Evolutionary conservation across 2,888 invertebrate genomes (phyloP).

Genomic region (Pseudococcus longispinus): DNA sequence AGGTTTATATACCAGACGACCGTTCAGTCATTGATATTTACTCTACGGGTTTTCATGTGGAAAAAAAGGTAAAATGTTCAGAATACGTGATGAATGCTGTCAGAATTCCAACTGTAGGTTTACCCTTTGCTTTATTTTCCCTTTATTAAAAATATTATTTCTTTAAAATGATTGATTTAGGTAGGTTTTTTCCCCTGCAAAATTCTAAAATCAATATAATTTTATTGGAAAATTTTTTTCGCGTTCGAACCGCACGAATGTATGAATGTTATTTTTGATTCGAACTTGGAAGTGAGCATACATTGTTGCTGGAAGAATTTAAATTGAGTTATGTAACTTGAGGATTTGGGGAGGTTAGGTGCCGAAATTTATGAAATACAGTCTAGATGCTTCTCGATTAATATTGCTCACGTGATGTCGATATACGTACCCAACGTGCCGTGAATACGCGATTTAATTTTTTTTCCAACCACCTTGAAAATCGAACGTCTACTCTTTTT

Average conservation of each 20-base stretch:
- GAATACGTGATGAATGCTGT: background rate
- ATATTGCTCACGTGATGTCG: background rate
- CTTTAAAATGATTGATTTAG: background rate
- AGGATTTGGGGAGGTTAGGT: background rate
- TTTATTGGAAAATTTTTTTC: background rate
- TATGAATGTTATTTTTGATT: no score
- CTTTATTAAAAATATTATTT: background rate
- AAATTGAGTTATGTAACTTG: background rate
- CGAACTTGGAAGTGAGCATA: background rate
- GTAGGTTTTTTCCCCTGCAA: background rate
- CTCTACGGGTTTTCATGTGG: background rate
- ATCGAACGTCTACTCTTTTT: background rate
- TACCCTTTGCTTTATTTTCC: background rate
- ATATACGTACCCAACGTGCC: background rate
- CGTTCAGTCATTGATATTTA: background rate
- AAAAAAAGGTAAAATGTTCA: background rate
- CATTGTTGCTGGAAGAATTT: background rate
- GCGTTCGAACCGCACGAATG: background rate
- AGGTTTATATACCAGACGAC: background rate
- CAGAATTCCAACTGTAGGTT: background rate
- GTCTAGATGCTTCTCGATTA: background rate
- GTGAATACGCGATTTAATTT: background rate
- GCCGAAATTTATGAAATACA: background rate
- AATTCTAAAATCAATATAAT: background rate
- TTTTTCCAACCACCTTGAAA: background rate